Conservation (phyloP, 2,888 invertebrate genomes). For the Ormyrus pomaceus region DNA sequence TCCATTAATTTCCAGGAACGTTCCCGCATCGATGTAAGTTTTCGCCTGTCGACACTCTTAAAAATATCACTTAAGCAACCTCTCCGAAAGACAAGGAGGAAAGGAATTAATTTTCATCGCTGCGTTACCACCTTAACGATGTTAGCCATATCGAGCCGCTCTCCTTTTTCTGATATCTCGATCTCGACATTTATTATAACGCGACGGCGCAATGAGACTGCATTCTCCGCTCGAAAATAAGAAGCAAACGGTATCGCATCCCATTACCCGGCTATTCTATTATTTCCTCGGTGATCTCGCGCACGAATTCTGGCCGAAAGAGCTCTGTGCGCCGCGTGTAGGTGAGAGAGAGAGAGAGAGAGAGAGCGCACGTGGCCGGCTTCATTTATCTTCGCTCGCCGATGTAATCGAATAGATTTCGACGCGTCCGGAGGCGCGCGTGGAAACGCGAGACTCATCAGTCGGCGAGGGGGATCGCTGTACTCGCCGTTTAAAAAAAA, state of each 20-base stretch:
- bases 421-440: slow-evolving; percentile 27
- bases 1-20: no score
- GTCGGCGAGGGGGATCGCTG: slow-evolving; percentile 40
- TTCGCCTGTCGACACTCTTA: no score
- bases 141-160: no score
- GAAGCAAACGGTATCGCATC: slow-evolving; percentile 1
- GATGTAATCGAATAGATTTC: slow-evolving; percentile 53
- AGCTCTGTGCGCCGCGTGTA: slow-evolving; percentile 20
- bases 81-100: no score
- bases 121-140: no score
- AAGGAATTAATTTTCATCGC: no score
- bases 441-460: slow-evolving; percentile 42
- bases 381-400: slow-evolving; percentile 45
- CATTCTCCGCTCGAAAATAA: slow-evolving; percentile 23
- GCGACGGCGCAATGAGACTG: slow-evolving; percentile 18
- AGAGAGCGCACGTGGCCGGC: neutral
- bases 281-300: slow-evolving; percentile 1
- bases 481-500: neutral
- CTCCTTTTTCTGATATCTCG: slow-evolving; percentile 6
- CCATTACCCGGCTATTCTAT: slow-evolving; percentile 19
- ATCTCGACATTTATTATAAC: slow-evolving; percentile 4
- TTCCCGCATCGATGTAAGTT: no score
- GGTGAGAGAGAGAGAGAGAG: neutral
- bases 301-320: slow-evolving; percentile 16
- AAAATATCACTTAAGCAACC: no score